A percentile compares a stretch with the other conserved stretches of the same genome.
phyloP scores from a whole-genome alignment of 2,797 vertebrate genomes.

The Sebastiscus tertius region DNA sequence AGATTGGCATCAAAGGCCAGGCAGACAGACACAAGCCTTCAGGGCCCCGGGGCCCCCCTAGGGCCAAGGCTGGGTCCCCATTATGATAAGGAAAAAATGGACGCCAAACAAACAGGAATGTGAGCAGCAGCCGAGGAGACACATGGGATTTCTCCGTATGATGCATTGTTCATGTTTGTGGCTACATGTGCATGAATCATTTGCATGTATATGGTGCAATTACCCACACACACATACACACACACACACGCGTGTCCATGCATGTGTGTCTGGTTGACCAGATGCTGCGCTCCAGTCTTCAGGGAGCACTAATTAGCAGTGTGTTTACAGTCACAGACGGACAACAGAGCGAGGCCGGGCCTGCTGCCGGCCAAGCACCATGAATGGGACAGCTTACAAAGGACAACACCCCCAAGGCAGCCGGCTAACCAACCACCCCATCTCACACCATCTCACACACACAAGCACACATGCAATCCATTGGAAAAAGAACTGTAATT shows the following conservation, averaged over 20 bases:
- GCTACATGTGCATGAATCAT: neutral
- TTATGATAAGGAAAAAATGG: conserved; percentile 48
- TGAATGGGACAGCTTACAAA: conserved; percentile 54
- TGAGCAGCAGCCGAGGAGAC: conserved; percentile 21
- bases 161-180: conserved; percentile 1
- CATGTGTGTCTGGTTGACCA: conserved; percentile 53
- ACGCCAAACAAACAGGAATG: conserved; percentile 50
- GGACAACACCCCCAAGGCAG: conserved; percentile 62
- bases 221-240: neutral
- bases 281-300: conserved; percentile 63
- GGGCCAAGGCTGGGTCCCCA: conserved; percentile 5
- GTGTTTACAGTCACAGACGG: conserved; percentile 70
- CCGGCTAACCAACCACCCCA: conserved; percentile 14
- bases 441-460: conserved; percentile 19
- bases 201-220: conserved; percentile 28
- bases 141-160: neutral
- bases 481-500: too few relatives aligned
- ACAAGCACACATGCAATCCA: neutral
- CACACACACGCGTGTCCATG: neutral
- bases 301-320: conserved; percentile 71
- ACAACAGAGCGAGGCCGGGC: conserved; percentile 57
- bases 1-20: conserved; percentile 64
- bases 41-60: conserved; percentile 12
- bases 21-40: conserved; percentile 36
- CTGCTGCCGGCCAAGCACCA: conserved; percentile 53